Evolutionary conservation across 2,888 invertebrate species (phyloP), one percentile per base, ranked within the genome.

Genomic region (Nesidiocoris tenuis): DNA sequence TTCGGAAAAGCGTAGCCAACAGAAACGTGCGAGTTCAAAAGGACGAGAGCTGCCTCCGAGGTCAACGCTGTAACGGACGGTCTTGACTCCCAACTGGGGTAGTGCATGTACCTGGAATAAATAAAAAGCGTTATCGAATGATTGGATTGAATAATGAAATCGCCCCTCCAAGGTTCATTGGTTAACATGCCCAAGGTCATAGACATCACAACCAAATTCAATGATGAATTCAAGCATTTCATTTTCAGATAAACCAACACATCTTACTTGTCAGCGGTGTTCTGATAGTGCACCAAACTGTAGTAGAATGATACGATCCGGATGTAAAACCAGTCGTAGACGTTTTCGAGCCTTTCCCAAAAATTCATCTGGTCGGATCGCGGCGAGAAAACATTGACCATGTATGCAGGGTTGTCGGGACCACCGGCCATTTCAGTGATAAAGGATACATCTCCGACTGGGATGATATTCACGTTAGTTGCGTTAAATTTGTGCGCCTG

Each of bases 1-100:
- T 90, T 89, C 0, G 94, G 90, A 59, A 92, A 86, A 0, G 92
- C 89, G 82, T 93, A 92, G 0, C 70, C 74, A n/a, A 64, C 17
- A 1, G 76, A 72, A 59, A 24, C 59, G 57, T 79, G 79, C 54
- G 76, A 75, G 23, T 80, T 80, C 7, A 77, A 55, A 7, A 80
- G 39, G 21, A 76, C 68, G n/a, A 79, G 54, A 1, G 78, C 78
- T 7, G 77, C 23, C 18, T 79, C 67, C 12, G 70, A 70, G 0
- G 74, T 54, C 75, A 79, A 76, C 22, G 78, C 76, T 64, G 54
- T 66, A 9, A 79, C 17, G 0, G 77, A 56, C 5, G 78, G 77
- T 22, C 76, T 39, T 16, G 24, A 12, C 21, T 76, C 72, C 17
- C 61, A 59, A n/a, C 76, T 72, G 5, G 57, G 54, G 17, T 76